Base-by-base conservation (phyloP, 1,140 invertebrate species). In the Dolichoris vasculosae region DNA sequence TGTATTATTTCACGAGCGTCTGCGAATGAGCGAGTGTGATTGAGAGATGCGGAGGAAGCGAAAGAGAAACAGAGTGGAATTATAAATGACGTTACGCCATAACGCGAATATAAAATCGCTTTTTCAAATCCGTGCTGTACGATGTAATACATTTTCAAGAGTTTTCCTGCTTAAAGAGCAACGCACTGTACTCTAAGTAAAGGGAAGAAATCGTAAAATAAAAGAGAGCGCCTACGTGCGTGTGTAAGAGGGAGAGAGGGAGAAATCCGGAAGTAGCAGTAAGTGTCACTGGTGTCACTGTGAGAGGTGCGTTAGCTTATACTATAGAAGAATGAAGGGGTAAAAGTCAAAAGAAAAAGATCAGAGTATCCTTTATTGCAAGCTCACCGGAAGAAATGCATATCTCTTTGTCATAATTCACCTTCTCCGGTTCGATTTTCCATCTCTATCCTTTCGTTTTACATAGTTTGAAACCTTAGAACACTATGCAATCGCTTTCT, bases 91-190 rank as follows among this genome's bases (percentile, higher is more conserved):
- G 86, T 86, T 17, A 46, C 83, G 83, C 83, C 81, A 78, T 82
- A 84, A 86, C 81, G 80, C 87, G 87, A 85, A 87, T 87, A 89
- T 88, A 89, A 89, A 89, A 89, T 89, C 87, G 87, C 86, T 89
- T 88, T 88, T 87, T 88, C 89, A 88, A 88, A 88, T 88, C 83
- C 84, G 88, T 80, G 63, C 40, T 64, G 13, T 79, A 73, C 64
- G 86, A 87, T 84, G 83, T 90, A 90, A 90, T 90, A 88, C 83
- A 88, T 89, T 91, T 90, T 90, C 89, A 89, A 90, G 51, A 86
- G 87, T 75, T 82, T 80, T n/a, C 32, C 55, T 40, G 1, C 0
- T 23, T 15, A 23, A 64, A 26, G 48, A 40, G 46, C 75, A 51
- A 9, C n/a, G n/a, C 13, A 26, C 69, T 73, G 23, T 43, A 73